Evolutionary conservation across 1,140 invertebrate species (phyloP).

Genomic region (Drosophila yakuba): DNA sequence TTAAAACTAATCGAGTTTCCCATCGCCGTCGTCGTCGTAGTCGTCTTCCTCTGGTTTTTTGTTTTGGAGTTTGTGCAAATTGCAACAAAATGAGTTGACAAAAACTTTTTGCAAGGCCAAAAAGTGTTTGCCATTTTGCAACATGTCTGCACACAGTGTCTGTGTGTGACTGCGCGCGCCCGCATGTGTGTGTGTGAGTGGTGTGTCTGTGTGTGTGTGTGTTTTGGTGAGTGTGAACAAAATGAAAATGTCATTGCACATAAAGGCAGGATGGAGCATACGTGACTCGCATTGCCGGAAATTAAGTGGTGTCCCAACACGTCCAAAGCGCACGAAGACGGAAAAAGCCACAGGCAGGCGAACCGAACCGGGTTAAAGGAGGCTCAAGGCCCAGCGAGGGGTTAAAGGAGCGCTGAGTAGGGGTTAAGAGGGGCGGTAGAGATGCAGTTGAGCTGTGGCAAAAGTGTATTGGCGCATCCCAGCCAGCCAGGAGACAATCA

Average conservation of each 20-base stretch:
- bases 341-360: constrained; percentile 55
- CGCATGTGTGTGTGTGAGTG: neutral
- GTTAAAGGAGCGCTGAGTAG: neutral
- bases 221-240: constrained; percentile 59
- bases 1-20: constrained; percentile 74
- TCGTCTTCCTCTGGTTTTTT: constrained; percentile 4
- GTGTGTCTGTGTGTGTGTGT: neutral
- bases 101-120: constrained; percentile 59
- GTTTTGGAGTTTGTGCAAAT: constrained; percentile 57
- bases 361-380: neutral
- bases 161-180: neutral
- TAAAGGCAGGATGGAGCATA: constrained; percentile 74
- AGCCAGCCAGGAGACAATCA: constrained; percentile 60
- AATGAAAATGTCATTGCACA: constrained; percentile 76
- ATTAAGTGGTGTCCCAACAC: constrained; percentile 76
- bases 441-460: constrained; percentile 46
- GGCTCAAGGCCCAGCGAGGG: constrained; percentile 2
- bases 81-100: constrained; percentile 76
- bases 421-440: neutral
- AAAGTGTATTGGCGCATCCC: constrained; percentile 20
- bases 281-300: constrained; percentile 76
- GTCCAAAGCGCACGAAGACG: constrained; percentile 68
- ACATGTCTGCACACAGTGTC: constrained; percentile 49
- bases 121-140: constrained; percentile 66
- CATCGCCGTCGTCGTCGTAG: neutral